Evolutionary conservation across 2,797 vertebrate genomes (phyloP), one percentile per base, ranked within the genome.

Genomic region (Yasuhikotakia modesta): DNA sequence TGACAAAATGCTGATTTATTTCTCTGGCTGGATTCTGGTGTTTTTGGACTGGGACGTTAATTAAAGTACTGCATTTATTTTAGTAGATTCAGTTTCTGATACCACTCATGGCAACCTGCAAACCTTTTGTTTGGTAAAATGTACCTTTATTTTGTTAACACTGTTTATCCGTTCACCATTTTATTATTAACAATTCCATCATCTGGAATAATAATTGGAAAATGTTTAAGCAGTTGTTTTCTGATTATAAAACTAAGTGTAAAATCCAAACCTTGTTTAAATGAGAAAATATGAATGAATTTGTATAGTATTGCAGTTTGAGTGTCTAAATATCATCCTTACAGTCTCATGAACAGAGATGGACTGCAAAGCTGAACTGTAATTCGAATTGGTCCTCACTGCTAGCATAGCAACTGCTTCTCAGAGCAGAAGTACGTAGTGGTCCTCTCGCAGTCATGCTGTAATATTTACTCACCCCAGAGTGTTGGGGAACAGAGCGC

Each of bases 391-490:
- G 16, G n/a, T 35, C 30, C 2, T 65, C 79, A 45, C 32, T 53
- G 22, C 48, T 21, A 1, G 35, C 27, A 46, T 70, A 65, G 43
- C 30, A 30, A 70, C 68, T 70, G 39, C 53, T 45, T 80, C 50
- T 53, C 50, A 65, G 50, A 71, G 60, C 46, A 64, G 24, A 55
- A 57, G 65, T 58, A 48, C 53, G 55, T 60, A 65, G 50, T 66
- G 73, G 67, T 70, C 50, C 32, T 16, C 32, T 30, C 24, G 35
- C 70, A 73, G 82, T 24, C 61, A 48, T 77, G 67, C 64, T 43
- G 52, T 67, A 76, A 83, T 69, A 84, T 78, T 79, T 76, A 70
- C 75, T 57, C 80, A n/a, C 64, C 74, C 30, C 82, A 78, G 66
- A 65, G 53, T 86, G 16, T 61, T 39, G 1, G 22, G 14, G 75